phyloP scores from a whole-genome alignment of 2,888 invertebrate genomes.

The Erannis defoliaria region DNA sequence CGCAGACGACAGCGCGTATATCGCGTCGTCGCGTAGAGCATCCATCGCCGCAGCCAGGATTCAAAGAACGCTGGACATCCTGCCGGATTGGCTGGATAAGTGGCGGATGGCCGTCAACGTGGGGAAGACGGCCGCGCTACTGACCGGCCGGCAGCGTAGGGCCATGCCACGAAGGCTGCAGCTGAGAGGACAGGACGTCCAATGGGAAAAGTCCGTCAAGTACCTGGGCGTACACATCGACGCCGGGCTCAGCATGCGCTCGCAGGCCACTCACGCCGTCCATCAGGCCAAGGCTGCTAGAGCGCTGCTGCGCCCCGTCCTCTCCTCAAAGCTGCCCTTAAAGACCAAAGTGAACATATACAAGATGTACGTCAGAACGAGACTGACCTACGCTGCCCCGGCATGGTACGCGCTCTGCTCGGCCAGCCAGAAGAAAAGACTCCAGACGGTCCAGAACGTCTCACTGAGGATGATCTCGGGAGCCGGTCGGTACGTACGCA shows the following conservation, averaged over 20 bases:
- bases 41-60: neutral
- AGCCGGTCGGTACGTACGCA: too few relatives aligned
- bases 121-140: constrained; percentile 39
- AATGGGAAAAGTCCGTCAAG: constrained; percentile 24
- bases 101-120: constrained; percentile 41
- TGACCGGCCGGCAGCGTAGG: neutral
- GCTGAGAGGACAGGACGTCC: constrained; percentile 22
- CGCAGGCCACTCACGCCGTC: constrained; percentile 31
- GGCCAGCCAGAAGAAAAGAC: too few relatives aligned
- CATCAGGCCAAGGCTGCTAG: constrained; percentile 19
- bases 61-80: constrained; percentile 33
- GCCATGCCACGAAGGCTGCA: neutral
- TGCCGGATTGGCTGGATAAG: constrained; percentile 38
- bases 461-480: too few relatives aligned
- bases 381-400: constrained; percentile 37
- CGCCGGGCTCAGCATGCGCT: constrained; percentile 35
- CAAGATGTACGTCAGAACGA: constrained; percentile 40
- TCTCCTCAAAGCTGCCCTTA: constrained; percentile 39
- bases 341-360: constrained; percentile 39
- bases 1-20: constrained; percentile 19
- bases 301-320: constrained; percentile 33
- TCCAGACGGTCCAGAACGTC: too few relatives aligned
- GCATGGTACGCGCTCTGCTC: constrained; percentile 27
- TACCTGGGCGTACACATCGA: constrained; percentile 46
- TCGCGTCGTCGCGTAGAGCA: neutral